A percentile compares a stretch with the other conserved stretches of the same genome.
Conservation (phyloP, 2,113 vertebrate genomes). For the Clinocottus analis region DNA sequence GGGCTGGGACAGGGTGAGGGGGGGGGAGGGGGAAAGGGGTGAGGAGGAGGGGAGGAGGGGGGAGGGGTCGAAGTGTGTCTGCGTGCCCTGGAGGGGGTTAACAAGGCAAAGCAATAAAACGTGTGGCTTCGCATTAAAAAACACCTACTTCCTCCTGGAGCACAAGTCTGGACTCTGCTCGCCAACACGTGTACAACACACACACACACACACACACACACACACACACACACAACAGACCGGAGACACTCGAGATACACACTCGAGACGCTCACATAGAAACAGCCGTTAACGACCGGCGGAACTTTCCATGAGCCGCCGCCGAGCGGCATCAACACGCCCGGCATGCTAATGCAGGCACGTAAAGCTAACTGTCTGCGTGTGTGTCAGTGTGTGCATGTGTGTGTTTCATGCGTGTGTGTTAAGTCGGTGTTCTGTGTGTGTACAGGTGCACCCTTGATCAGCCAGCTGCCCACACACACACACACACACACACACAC, state of each 20-base stretch:
- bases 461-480: conserved; percentile 39
- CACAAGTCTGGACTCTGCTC: background rate
- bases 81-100: conserved; percentile 45
- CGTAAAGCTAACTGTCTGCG: conserved; percentile 60
- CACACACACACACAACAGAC: conserved; percentile 10
- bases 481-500: conserved; percentile 13
- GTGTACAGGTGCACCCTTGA: conserved; percentile 45
- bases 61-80: conserved; percentile 41
- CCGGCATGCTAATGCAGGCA: conserved; percentile 78
- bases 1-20: conserved; percentile 22
- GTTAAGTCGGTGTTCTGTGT: conserved; percentile 38
- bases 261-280: conserved; percentile 63
- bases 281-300: conserved; percentile 70
- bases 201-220: conserved; percentile 13
- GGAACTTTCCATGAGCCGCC: conserved; percentile 78
- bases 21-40: conserved; percentile 13
- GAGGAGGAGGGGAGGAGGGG: conserved; percentile 11
- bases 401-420: conserved; percentile 58
- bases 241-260: conserved; percentile 49
- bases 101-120: conserved; percentile 70
- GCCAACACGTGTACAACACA: conserved; percentile 1
- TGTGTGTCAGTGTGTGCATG: conserved; percentile 57
- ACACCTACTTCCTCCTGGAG: conserved; percentile 68
- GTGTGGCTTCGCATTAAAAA: conserved; percentile 70
- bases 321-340: conserved; percentile 65